Base-by-base conservation (phyloP, 2,113 vertebrate species). In the Ammodytes marinus region DNA sequence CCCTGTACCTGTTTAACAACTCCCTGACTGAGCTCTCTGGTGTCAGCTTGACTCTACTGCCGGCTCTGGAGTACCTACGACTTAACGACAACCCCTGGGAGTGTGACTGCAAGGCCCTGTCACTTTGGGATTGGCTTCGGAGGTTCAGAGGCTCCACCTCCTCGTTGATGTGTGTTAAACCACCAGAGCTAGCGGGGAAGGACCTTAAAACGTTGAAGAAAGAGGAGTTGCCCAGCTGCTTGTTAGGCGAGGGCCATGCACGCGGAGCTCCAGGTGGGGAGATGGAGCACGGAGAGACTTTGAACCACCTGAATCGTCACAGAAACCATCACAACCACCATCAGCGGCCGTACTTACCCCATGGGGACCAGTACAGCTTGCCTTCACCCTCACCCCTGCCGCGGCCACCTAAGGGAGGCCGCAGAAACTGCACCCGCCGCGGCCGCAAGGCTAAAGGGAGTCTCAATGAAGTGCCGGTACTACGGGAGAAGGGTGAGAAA, bases 1-100 rank as follows among this genome's bases (percentile, higher is more conserved):
- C 97, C 5, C 96, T 99, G 72, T 99, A 97, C 88, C 95, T 99
- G 81, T 99, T 99, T 91, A 99, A 99, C 85, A 99, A 99, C 94
- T 98, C 97, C 81, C 95, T 99, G 84, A 94, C 96, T 0, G 96
- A 98, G 94, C 95, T 99, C 17, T 95, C 95, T 4, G 97, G 96
- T 0, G 95, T 95, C 84, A 95, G 96, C 88, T 90, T 99, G 92
- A 95, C 95, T 5, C 96, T 96, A 12, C 94, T 99, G 89, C 96
- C 90, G 0, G 96, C 97, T 43, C 94, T 99, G 81, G 97, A 99
- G 94, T 99, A 99, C 86, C 96, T 99, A 43, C 96, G 98, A 63
- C 96, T 99, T 80, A 99, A 99, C 0, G 96, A 97, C 81, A 99
- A 99, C 77, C 96, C 97, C 0, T 99, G 98, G 98, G 96, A 97